These are phyloP conservation scores for Tribolium madens DNA, from an alignment of 1,140 invertebrate genomes.

Conservation along the genomic window DNA sequence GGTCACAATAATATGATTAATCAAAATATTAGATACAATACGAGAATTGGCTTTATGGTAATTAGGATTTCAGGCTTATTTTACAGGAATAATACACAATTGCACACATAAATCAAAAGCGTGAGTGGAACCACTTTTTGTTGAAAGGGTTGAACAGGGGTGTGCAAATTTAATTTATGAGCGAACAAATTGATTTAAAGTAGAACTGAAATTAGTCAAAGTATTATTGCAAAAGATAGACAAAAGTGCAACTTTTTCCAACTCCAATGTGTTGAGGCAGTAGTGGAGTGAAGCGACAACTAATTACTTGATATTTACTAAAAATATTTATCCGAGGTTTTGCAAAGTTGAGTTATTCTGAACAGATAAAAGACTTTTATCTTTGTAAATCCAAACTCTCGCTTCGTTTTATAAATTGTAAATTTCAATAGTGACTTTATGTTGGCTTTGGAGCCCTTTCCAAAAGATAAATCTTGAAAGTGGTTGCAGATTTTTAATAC, in stretches of 20 bases:
- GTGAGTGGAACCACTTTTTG: constrained; percentile 2
- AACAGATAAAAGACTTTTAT: constrained; percentile 40
- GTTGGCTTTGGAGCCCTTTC: neutral
- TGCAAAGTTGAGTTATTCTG: constrained; percentile 28
- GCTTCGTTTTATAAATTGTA: constrained; percentile 23
- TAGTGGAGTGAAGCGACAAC: constrained; percentile 12
- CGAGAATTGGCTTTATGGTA: neutral
- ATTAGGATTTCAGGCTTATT: neutral
- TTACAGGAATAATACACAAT: neutral
- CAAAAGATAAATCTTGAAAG: neutral
- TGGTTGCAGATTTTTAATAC: constrained; percentile 3
- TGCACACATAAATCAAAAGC: constrained; percentile 10
- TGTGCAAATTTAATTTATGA: neutral
- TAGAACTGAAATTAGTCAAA: neutral
- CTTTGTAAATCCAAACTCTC: constrained; percentile 34
- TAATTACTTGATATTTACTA: constrained; percentile 44
- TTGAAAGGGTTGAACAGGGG: neutral
- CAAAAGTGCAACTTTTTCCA: neutral
- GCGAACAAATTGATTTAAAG: neutral
- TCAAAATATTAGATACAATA: neutral
- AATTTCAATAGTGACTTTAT: constrained; percentile 1
- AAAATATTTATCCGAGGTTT: constrained; percentile 41
- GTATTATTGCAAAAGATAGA: neutral
- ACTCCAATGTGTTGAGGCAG: no score
- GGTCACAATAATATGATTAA: neutral